Evolutionary conservation across 2,888 invertebrate species (phyloP), one percentile per base, ranked within the genome.

Genomic region (Leucophenga montana): DNA sequence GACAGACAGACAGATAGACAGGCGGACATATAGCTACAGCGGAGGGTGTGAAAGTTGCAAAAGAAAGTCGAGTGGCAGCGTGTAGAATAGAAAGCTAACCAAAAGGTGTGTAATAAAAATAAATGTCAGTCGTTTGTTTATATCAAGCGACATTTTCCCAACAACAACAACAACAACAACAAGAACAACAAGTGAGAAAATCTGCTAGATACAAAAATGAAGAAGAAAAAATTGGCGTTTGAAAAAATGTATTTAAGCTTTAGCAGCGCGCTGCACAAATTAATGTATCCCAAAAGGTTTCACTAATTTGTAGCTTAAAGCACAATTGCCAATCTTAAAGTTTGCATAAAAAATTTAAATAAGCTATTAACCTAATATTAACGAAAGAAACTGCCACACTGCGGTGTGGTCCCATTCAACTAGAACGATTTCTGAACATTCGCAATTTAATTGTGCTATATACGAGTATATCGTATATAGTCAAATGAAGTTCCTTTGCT

Each of bases 111-210:
- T 88, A 88, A 88, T 88, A 88, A 88, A 88, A 88, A 88, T 86
- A 88, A 88, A 88, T 88, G 88, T 88, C 85, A 85, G 87, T 88
- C 87, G 88, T 88, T 88, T 87, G 86, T 88, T 88, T 88, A 86
- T 85, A 84, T 86, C 86, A 86, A 78, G 82, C 78, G 59, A 76
- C 69, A 67, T 67, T 65, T 67, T 46, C 14, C 18, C 62, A n/a
- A n/a, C n/a, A n/a, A n/a, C n/a, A n/a, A n/a, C n/a, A n/a, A n/a
- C n/a, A n/a, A n/a, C n/a, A 6, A 20, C 20, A 18, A 3, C 4
- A 16, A 20, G 11, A 56, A 18, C 50, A 50, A 13, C 50, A 56
- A 14, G 22, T 13, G 56, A 56, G 67, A 69, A 70, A 62, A 39
- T 59, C 16, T 59, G 64, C 5, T 20, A 3, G n/a, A n/a, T n/a